Evolutionary conservation across 2,113 vertebrate genomes (phyloP), one percentile per base, ranked within the genome.

Genomic region (Athene cunicularia): DNA sequence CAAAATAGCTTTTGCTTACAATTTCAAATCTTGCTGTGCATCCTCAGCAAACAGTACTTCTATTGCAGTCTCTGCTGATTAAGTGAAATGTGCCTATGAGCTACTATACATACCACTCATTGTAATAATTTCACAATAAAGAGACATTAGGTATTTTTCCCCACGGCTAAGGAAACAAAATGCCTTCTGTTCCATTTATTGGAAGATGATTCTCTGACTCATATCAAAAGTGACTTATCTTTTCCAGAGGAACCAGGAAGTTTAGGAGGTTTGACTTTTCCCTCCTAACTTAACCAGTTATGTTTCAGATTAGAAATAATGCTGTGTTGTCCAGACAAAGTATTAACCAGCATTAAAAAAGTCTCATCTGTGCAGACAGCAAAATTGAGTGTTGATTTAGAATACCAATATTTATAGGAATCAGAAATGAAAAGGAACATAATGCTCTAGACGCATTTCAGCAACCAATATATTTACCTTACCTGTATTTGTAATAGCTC

Each of bases 1-100:
- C 96, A 97, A 96, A 98, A 98, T 91, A 97, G 97, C 94, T 97
- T 98, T 94, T 97, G 98, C 97, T 97, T 98, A 98, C 97, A 97
- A 92, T 96, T 98, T 95, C 95, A 98, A 97, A 97, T 95, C 94
- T 96, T 97, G 96, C 98, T 97, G 95, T 97, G 98, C 96, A 95
- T 96, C 97, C 98, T 98, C 95, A 97, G 97, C 96, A 97, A 97
- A 95, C 59, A 95, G 95, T 89, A 96, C 91, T 94, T 97, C 96
- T 96, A 98, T 85, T 95, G 94, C 84, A 90, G 68, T 95, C 96
- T 92, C 80, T 97, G 97, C 98, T 98, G 97, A 98, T 96, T 74
- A 94, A 87, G 96, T 90, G 71, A 96, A 97, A 96, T 95, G 90
- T 86, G 94, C 76, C 83, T 91, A 86, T 91, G 85, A 94, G 70